phyloP scores from a whole-genome alignment of 30 jellyfish, hydroid and myxozoan species.

The Cassiopea andromeda region DNA sequence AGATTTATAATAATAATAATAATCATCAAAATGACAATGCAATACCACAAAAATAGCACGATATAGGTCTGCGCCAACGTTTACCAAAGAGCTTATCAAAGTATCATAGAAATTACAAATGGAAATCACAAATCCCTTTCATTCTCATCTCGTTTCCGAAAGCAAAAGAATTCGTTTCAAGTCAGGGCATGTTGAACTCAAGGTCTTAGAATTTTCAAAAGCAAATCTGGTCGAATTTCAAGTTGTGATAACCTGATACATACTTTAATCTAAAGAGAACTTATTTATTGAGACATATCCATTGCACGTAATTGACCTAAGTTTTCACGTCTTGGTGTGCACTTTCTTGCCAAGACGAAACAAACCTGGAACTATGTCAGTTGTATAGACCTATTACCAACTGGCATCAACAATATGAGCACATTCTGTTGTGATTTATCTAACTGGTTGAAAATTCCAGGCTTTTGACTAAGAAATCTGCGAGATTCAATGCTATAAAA shows the following conservation, averaged over 20 bases:
- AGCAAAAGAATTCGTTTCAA: background rate
- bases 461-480: background rate
- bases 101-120: background rate
- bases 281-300: background rate
- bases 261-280: background rate
- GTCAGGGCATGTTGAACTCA: conserved; percentile 7
- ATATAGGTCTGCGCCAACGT: background rate
- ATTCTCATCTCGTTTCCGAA: background rate
- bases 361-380: background rate
- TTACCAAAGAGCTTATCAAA: background rate
- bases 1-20: background rate
- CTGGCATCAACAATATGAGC: too few relatives aligned
- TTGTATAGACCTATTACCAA: too few relatives aligned
- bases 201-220: background rate
- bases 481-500: background rate
- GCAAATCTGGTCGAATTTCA: background rate
- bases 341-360: background rate
- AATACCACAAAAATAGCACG: background rate
- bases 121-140: background rate
- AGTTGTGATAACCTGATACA: background rate
- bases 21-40: background rate
- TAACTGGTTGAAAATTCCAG: background rate
- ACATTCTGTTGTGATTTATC: background rate
- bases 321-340: background rate
- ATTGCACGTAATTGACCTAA: background rate